Evolutionary conservation across 2,113 vertebrate species (phyloP).

Genomic region (Proteles cristata): DNA sequence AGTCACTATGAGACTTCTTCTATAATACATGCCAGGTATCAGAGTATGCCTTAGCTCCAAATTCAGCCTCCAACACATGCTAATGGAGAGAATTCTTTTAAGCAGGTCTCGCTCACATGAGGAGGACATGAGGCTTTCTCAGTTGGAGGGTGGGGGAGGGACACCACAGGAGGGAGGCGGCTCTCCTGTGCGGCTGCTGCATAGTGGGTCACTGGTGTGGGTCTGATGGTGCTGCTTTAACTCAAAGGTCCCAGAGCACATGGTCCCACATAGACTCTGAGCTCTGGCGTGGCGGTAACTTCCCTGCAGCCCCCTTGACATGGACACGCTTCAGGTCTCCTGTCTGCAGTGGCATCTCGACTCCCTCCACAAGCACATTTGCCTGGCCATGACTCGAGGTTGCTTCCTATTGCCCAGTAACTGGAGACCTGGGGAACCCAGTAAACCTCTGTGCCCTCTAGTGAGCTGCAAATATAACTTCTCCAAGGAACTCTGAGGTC

Average conservation of each 20-base stretch:
- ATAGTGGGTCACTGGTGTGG: neutral
- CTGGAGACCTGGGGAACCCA: neutral
- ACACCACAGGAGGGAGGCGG: neutral
- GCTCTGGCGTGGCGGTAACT: neutral
- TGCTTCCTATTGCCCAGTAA: neutral
- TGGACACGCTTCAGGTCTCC: neutral
- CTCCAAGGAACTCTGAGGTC: neutral
- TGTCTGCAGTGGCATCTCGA: accelerated
- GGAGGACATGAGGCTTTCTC: neutral
- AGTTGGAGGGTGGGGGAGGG: neutral
- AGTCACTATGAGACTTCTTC: neutral
- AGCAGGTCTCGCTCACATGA: neutral
- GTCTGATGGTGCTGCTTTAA: neutral
- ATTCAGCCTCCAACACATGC: neutral
- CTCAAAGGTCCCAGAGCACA: accelerated
- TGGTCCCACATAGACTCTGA: neutral
- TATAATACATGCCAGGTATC: neutral
- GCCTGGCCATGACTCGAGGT: too few species aligned
- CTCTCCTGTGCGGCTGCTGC: neutral
- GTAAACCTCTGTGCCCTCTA: neutral
- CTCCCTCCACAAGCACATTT: neutral
- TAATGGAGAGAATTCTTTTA: neutral
- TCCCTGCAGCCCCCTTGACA: accelerated
- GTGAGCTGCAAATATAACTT: neutral
- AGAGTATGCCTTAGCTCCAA: neutral